phyloP scores from a whole-genome alignment of 2,113 vertebrate species.

The Rousettus leschenaultii region DNA sequence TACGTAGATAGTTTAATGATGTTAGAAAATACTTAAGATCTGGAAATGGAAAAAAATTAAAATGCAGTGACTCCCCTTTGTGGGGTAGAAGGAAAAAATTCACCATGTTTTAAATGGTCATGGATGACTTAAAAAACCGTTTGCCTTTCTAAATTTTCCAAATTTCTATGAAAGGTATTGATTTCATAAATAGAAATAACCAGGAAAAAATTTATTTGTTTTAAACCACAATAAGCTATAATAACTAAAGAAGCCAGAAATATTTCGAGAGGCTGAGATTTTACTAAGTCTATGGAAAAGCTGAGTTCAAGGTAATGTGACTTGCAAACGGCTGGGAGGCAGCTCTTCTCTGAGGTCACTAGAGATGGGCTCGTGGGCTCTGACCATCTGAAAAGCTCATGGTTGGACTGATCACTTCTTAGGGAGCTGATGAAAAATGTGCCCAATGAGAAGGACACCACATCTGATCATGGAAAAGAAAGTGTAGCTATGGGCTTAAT shows the following conservation, averaged over 20 bases:
- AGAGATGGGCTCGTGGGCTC: neutral
- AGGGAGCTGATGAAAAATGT: neutral
- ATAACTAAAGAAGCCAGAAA: neutral
- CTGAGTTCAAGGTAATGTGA: neutral
- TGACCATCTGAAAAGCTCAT: neutral
- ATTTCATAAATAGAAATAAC: neutral
- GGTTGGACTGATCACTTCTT: neutral
- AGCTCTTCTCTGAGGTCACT: neutral
- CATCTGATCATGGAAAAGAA: neutral
- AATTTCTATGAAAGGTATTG: neutral
- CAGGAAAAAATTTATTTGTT: neutral
- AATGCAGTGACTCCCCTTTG: neutral
- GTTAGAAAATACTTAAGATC: neutral
- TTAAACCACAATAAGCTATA: neutral
- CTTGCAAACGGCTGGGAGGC: neutral
- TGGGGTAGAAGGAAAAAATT: neutral
- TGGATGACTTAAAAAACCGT: neutral
- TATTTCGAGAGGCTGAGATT: neutral
- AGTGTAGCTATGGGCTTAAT: neutral
- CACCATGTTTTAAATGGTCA: neutral
- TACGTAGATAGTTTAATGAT: neutral
- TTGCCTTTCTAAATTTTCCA: neutral
- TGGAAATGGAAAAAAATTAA: no score
- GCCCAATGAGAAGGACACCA: neutral
- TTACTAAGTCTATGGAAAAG: neutral